Percentiles rank a stretch among this genome's conserved stretches.
These are phyloP conservation scores for Myopa testacea DNA, from an alignment of 2,888 invertebrate species.

Conservation along the genomic window DNA sequence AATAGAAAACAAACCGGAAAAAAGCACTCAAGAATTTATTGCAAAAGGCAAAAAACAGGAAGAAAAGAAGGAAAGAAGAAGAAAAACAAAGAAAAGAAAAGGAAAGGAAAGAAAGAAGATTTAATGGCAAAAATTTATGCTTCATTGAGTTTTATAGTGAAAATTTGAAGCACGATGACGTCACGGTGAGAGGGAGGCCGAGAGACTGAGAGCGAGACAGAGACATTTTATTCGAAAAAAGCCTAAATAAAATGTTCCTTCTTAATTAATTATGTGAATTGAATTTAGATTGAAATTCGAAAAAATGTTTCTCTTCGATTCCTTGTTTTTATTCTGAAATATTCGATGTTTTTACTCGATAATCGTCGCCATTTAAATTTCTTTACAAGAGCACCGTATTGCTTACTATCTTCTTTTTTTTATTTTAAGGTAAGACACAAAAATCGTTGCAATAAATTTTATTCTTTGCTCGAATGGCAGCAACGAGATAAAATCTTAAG, in stretches of 20 bases:
- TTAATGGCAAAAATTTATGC: conserved; percentile 30
- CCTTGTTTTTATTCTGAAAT: too few species aligned
- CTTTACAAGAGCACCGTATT: background rate
- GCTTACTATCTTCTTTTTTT: background rate
- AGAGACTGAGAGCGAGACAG: background rate
- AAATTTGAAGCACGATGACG: conserved; percentile 17
- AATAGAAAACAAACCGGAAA: background rate
- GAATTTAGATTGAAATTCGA: too few species aligned
- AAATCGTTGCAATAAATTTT: conserved; percentile 4
- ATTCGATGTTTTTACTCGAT: too few species aligned
- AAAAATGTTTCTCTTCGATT: too few species aligned
- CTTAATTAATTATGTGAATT: too few species aligned
- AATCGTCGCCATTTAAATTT: too few species aligned
- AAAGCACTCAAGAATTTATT: background rate
- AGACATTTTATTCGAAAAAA: too few species aligned
- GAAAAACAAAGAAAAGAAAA: background rate
- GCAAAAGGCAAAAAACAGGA: background rate
- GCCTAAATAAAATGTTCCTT: too few species aligned
- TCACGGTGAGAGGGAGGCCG: background rate
- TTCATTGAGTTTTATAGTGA: conserved; percentile 35
- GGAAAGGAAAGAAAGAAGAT: background rate
- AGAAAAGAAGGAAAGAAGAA: background rate
- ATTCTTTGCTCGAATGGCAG: background rate
- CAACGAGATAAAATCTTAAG: conserved; percentile 15
- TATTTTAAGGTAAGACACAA: background rate